Evolutionary conservation across 2,113 vertebrate species (phyloP).

Genomic region (Panthera tigris): DNA sequence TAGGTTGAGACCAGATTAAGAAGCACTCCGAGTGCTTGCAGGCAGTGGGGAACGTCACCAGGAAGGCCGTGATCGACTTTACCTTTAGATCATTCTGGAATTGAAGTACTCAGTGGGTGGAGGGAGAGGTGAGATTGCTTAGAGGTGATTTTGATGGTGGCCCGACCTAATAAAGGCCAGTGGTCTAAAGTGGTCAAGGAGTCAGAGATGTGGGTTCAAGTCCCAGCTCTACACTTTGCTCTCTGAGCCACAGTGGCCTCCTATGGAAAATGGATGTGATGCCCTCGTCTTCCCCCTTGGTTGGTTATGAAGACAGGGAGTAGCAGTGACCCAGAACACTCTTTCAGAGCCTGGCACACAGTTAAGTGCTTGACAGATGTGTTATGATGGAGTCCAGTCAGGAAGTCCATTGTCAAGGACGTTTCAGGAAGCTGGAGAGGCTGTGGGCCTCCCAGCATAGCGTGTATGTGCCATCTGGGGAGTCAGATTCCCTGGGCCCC

Average conservation of each 20-base stretch:
- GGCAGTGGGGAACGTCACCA: not conserved
- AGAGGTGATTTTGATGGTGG: not conserved
- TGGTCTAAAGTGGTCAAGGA: not conserved
- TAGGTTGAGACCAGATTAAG: not conserved
- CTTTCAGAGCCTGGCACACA: not conserved
- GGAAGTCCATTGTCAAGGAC: not conserved
- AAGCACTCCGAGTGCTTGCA: not conserved
- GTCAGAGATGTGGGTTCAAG: not conserved
- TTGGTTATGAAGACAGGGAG: not conserved
- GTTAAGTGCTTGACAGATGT: not conserved
- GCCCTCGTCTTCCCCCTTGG: not conserved
- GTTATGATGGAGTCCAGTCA: not conserved
- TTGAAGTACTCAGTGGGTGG: not conserved
- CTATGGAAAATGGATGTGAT: not conserved
- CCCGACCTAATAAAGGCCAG: not conserved
- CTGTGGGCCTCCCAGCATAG: not conserved
- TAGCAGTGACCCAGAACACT: not conserved
- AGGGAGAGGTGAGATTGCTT: not conserved
- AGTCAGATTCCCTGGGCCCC: not conserved
- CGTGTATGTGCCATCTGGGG: fast-evolving
- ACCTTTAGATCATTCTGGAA: not conserved
- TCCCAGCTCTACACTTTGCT: not conserved
- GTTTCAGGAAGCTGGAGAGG: not conserved
- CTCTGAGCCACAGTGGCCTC: not conserved
- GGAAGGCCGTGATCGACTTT: not conserved